These are phyloP conservation scores for Aphelenchoides fujianensis DNA, from an alignment of 1,140 invertebrate genomes.

Conservation along the genomic window DNA sequence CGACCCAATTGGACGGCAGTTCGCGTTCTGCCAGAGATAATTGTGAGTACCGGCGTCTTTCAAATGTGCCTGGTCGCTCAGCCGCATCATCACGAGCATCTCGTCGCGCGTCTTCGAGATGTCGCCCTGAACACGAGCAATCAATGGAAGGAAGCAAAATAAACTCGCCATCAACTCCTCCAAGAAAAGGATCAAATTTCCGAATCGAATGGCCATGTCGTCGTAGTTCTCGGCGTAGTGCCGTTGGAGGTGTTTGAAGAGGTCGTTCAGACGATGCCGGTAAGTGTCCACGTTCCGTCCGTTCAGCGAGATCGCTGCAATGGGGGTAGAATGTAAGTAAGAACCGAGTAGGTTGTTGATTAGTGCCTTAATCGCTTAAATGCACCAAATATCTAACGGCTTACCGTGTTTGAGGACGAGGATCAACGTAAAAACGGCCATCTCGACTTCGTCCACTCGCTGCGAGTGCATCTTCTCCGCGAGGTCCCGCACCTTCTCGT, in stretches of 20 bases:
- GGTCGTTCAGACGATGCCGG: background rate
- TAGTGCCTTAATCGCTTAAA: background rate
- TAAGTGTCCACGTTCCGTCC: no score
- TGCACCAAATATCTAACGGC: no score
- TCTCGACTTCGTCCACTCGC: background rate
- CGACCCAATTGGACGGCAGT: background rate
- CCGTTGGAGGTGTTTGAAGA: background rate
- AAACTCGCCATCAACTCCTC: no score
- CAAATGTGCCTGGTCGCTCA: background rate
- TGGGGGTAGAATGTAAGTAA: background rate
- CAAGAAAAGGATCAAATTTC: conserved; percentile 15
- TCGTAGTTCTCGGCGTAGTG: conserved; percentile 19
- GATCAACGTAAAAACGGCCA: background rate
- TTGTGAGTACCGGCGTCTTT: background rate
- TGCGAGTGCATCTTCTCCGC: background rate
- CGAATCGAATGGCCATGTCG: background rate
- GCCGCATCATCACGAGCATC: background rate
- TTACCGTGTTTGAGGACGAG: background rate
- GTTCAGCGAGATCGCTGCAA: background rate
- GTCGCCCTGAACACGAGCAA: background rate
- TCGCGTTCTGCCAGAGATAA: background rate
- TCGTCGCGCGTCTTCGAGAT: background rate
- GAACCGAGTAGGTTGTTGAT: background rate
- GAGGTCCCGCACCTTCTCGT: background rate
- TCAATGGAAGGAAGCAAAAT: no score